A percentile compares a stretch with the other conserved stretches of the same genome.
These are phyloP conservation scores for Scaptomyza caliginosa DNA, from an alignment of 2,888 invertebrate genomes.

Conservation along the genomic window DNA sequence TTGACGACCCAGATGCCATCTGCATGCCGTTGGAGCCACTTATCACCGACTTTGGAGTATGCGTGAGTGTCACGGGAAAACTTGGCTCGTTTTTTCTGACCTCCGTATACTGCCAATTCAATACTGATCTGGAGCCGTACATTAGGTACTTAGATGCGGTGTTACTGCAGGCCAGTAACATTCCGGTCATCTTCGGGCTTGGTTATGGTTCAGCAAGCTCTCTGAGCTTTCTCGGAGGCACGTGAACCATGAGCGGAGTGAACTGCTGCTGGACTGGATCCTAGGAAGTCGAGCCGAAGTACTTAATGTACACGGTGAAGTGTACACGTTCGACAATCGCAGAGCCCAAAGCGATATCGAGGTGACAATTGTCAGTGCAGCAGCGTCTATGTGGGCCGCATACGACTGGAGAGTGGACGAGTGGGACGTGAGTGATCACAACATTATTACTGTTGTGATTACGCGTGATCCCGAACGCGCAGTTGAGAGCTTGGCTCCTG, in stretches of 20 bases:
- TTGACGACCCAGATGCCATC: not conserved
- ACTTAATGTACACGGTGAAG: not conserved
- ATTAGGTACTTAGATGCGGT: not conserved
- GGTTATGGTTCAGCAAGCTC: not conserved
- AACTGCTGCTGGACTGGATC: no score
- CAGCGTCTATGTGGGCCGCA: not conserved
- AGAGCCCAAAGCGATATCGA: not conserved
- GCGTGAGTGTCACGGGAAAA: not conserved
- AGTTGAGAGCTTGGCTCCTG: slow-evolving; percentile 32
- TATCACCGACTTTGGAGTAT: no score
- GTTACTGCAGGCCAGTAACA: not conserved
- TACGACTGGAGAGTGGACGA: not conserved
- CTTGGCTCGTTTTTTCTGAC: not conserved
- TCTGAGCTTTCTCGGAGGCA: not conserved
- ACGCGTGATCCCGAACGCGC: not conserved
- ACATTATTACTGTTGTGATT: slow-evolving; percentile 1
- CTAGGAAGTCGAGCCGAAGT: no score
- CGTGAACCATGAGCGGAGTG: not conserved
- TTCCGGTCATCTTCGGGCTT: not conserved
- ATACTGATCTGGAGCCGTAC: not conserved
- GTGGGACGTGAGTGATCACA: not conserved
- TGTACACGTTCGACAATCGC: not conserved
- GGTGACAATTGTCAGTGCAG: not conserved
- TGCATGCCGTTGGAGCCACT: no score
- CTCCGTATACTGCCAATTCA: not conserved